A percentile compares a stretch with the other conserved stretches of the same genome.
Conservation (phyloP, 30 jellyfish, hydroid and myxozoan species). For the Aurelia sp. region DNA sequence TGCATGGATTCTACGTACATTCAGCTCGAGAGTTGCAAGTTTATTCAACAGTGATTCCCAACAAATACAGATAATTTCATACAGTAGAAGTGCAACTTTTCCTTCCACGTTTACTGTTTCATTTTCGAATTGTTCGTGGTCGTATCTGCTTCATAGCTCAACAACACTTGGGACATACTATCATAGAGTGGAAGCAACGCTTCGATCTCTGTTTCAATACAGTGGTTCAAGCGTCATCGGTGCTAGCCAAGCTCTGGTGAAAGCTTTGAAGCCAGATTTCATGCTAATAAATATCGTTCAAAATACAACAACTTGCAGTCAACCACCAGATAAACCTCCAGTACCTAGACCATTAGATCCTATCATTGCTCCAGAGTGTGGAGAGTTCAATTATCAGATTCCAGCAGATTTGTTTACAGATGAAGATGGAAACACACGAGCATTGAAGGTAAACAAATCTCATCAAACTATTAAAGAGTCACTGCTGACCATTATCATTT, state of each 20-base stretch:
- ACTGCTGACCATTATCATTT: too few relatives aligned
- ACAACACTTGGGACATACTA: slow-evolving; percentile 47
- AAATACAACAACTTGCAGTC: slow-evolving; percentile 54
- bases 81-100: slow-evolving; percentile 24
- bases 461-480: too few relatives aligned
- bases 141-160: slow-evolving; percentile 14
- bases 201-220: slow-evolving; percentile 51
- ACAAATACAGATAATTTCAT: slow-evolving; percentile 54
- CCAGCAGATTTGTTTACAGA: slow-evolving; percentile 76
- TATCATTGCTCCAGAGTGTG: slow-evolving; percentile 58
- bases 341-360: slow-evolving; percentile 26
- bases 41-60: slow-evolving; percentile 14
- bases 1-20: slow-evolving; percentile 40
- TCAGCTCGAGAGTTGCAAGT: slow-evolving; percentile 40
- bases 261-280: slow-evolving; percentile 74
- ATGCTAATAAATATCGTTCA: slow-evolving; percentile 10
- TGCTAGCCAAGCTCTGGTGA: slow-evolving; percentile 40
- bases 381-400: slow-evolving; percentile 71
- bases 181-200: slow-evolving; percentile 51
- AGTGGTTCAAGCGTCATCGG: slow-evolving; percentile 51
- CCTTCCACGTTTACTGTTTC: slow-evolving; percentile 27
- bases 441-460: neutral
- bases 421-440: slow-evolving; percentile 78
- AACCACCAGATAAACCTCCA: slow-evolving; percentile 75
- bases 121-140: neutral